A percentile compares a stretch with the other conserved stretches of the same genome.
These are phyloP conservation scores for Chionis minor DNA, from an alignment of 2,113 vertebrate genomes.

Conservation along the genomic window DNA sequence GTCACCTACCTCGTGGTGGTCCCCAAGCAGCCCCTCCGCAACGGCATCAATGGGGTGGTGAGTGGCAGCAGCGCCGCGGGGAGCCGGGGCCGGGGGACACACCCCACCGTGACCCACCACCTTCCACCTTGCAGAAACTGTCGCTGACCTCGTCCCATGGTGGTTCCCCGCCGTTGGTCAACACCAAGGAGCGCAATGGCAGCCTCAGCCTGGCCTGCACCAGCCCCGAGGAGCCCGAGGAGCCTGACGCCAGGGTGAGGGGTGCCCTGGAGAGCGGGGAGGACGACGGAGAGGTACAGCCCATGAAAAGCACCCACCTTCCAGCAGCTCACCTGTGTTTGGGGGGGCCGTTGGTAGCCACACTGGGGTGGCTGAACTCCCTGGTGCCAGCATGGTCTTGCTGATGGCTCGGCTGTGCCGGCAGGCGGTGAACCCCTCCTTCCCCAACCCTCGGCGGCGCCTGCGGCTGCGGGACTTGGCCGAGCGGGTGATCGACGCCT, in stretches of 20 bases:
- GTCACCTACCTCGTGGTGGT: conserved; percentile 88
- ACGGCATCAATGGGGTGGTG: conserved; percentile 85
- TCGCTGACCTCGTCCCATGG: conserved; percentile 85
- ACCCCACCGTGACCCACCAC: fast-evolving
- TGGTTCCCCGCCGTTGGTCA: conserved; percentile 83
- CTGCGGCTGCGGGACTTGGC: conserved; percentile 85
- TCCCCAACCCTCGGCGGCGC: conserved; percentile 91
- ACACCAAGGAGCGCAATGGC: conserved; percentile 82
- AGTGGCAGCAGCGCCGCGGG: neutral
- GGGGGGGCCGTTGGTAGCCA: neutral
- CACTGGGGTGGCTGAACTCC: fast-evolving
- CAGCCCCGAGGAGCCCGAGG: conserved; percentile 68
- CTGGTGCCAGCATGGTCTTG: fast-evolving
- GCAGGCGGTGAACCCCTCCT: conserved; percentile 83
- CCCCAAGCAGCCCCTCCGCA: conserved; percentile 82
- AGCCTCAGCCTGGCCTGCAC: conserved; percentile 70
- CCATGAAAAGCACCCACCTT: neutral
- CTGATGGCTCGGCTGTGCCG: neutral
- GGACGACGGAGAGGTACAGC: neutral
- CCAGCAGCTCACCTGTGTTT: neutral
- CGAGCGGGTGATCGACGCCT: conserved; percentile 77
- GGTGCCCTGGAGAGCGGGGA: neutral
- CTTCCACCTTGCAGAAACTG: conserved; percentile 74
- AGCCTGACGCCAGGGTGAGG: conserved; percentile 80
- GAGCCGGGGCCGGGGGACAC: fast-evolving